These are phyloP conservation scores for Stenichneumon culpator DNA, from an alignment of 2,888 invertebrate species.

Conservation along the genomic window DNA sequence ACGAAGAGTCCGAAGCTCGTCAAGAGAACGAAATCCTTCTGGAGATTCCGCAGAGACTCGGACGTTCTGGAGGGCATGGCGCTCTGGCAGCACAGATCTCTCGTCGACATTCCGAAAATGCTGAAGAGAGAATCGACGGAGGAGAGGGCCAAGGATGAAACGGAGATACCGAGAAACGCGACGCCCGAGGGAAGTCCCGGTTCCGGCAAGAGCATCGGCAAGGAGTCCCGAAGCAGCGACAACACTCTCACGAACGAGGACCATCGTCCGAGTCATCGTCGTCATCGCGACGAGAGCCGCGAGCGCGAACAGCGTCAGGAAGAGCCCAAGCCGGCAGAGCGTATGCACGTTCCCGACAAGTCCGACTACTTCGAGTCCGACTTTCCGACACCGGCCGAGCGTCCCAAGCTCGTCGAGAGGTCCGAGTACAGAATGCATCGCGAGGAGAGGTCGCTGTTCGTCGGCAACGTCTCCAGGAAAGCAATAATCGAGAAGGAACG, in stretches of 20 bases:
- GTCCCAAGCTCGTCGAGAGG: slow-evolving; percentile 79
- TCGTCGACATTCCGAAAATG: slow-evolving; percentile 90
- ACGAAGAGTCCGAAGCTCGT: slow-evolving; percentile 86
- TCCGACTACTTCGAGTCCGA: slow-evolving; percentile 80
- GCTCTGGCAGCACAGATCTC: slow-evolving; percentile 93
- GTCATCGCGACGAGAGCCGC: slow-evolving; percentile 45
- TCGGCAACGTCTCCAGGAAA: slow-evolving; percentile 83
- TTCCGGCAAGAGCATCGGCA: slow-evolving; percentile 65
- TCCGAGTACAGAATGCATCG: slow-evolving; percentile 78
- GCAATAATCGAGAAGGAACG: slow-evolving; percentile 84
- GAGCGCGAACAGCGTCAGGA: slow-evolving; percentile 61
- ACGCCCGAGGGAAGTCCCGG: slow-evolving; percentile 79
- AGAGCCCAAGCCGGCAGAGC: slow-evolving; percentile 83
- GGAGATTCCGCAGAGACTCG: slow-evolving; percentile 92
- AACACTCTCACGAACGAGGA: slow-evolving; percentile 80
- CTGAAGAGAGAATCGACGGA: slow-evolving; percentile 86
- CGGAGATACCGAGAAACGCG: slow-evolving; percentile 84
- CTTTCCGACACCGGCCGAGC: slow-evolving; percentile 83
- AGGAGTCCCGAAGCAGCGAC: slow-evolving; percentile 76
- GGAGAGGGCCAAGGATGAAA: slow-evolving; percentile 78
- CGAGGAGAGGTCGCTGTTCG: slow-evolving; percentile 81
- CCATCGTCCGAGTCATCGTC: slow-evolving; percentile 3
- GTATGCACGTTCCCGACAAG: slow-evolving; percentile 81
- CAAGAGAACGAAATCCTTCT: slow-evolving; percentile 94
- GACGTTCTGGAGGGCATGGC: slow-evolving; percentile 95